Evolutionary conservation across 2,797 vertebrate genomes (phyloP), one percentile per base, ranked within the genome.

Genomic region (Apodemus agrarius): DNA sequence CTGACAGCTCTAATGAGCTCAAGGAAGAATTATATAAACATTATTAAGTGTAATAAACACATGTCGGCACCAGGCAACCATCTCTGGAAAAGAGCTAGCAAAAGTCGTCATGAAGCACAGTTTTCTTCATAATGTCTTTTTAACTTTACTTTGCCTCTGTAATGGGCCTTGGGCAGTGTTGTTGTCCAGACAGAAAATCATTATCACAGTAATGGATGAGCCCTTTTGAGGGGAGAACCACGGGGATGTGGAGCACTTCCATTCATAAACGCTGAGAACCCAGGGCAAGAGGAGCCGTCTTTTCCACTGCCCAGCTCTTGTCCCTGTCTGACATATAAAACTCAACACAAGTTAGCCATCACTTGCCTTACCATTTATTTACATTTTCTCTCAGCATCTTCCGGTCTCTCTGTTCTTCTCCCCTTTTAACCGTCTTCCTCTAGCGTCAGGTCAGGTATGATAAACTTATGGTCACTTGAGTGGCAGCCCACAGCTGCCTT

Each of bases 31-130:
- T 98, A 98, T 97, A 97, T 98, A 98, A 99, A 98, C 98, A 98
- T 98, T 98, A 98, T 98, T 98, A 99, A 98, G 98, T 98, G 98
- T 97, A 98, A 98, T 98, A 98, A 99, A 98, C 98, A 97, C 97
- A 94, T 96, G 98, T 98, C 98, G 94, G 98, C 96, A 86, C 97
- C 97, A 98, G 96, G 97, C 98, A 98, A 95, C 96, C 98, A 98
- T 97, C 96, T 98, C 94, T 86, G 95, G 97, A 97, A 98, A 97
- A 98, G 96, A 95, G 97, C 91, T 98, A 98, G 98, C 98, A 98
- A 98, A 98, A 98, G 98, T 96, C 89, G n/a, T 29, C 4, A 79
- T 0, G 1, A 98, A 96, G 95, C 13, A 94, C 94, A 87, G 34
- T 91, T 97, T 97, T 98, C 97, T 98, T 98, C 97, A 85, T 98